Evolutionary conservation across 92 coral and sea anemone species (phyloP).

Genomic region (Palythoa grandiflora): DNA sequence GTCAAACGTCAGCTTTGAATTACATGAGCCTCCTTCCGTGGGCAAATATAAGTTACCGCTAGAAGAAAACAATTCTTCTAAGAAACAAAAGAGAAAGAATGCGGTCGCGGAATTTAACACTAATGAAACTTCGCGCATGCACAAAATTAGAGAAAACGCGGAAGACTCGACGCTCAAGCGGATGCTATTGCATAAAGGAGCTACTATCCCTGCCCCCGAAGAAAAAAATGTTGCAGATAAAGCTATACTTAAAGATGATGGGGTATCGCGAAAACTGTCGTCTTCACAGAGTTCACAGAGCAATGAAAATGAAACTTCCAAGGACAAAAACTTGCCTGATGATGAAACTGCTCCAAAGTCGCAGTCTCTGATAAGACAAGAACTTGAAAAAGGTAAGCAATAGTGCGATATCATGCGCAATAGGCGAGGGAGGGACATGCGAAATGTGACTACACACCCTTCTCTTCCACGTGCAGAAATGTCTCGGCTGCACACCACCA

Average conservation of each 20-base stretch:
- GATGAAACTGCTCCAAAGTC: not conserved
- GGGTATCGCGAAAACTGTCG: not conserved
- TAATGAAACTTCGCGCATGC: not conserved
- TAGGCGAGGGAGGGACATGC: not conserved
- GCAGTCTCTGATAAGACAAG: slow-evolving; percentile 10
- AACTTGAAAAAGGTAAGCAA: slow-evolving; percentile 24
- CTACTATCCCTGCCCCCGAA: not conserved
- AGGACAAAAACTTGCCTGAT: not conserved
- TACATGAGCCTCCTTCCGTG: slow-evolving; percentile 5
- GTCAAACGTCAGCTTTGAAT: slow-evolving; percentile 4
- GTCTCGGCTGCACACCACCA: no score
- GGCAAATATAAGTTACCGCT: not conserved
- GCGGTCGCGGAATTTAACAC: not conserved
- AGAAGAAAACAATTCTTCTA: not conserved
- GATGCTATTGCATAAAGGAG: not conserved
- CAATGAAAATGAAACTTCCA: not conserved
- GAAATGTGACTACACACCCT: not conserved
- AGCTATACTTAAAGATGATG: not conserved
- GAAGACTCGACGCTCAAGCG: not conserved
- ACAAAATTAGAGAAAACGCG: not conserved
- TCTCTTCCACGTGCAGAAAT: no score
- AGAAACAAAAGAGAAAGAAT: not conserved
- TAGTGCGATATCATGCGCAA: not conserved
- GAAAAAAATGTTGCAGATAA: not conserved
- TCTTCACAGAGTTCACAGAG: slow-evolving; percentile 11